Base-by-base conservation (phyloP, 2,113 vertebrate genomes). In the Colaptes auratus region DNA sequence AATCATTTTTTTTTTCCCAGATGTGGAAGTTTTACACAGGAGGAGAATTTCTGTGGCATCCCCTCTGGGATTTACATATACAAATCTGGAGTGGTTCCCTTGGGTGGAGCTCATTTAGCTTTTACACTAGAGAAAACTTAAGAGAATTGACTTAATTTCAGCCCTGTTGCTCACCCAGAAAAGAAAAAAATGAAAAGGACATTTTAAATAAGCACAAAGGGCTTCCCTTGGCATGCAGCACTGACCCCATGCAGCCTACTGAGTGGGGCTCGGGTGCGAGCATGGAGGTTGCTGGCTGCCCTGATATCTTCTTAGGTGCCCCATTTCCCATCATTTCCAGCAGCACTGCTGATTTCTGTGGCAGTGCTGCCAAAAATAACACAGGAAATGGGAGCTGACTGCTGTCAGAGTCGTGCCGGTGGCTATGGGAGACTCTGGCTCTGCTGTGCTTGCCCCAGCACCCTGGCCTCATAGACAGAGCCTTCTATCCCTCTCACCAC, bases 401-500 rank as follows among this genome's bases (percentile, higher is more conserved):
- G 59, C 78, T 65, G 74, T 15, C 5, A 70, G 75, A 56, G 82
- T 23, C 0, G 0, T 73, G 69, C 33, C 25, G 0, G 0, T 30
- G 60, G 65, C 65, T 21, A 19, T 4, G 63, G 66, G 83, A 92
- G 16, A 53, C 58, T 69, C 66, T 6, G 5, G 77, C 58, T 88
- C 52, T 70, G 61, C 72, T 0, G 0, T 25, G 73, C 64, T 86
- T 69, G 15, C 21, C 55, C 58, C 0, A 0, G 69, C 0, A 3
- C 25, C 30, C 60, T 25, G 42, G 13, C 35, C 52, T 55, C 67
- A 16, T 50, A 25, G n/a, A 44, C 44, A 87, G 53, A 85, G 72
- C 72, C 72, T 35, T 59, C 35, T 33, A 35, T n/a, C 31, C 30
- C 27, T 74, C 71, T 58, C 67, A 69, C 24, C 44, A 13, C 71